Percentiles rank a stretch among this genome's conserved stretches.
These are phyloP conservation scores for Noctua janthe DNA, from an alignment of 2,888 invertebrate genomes.

Conservation along the genomic window DNA sequence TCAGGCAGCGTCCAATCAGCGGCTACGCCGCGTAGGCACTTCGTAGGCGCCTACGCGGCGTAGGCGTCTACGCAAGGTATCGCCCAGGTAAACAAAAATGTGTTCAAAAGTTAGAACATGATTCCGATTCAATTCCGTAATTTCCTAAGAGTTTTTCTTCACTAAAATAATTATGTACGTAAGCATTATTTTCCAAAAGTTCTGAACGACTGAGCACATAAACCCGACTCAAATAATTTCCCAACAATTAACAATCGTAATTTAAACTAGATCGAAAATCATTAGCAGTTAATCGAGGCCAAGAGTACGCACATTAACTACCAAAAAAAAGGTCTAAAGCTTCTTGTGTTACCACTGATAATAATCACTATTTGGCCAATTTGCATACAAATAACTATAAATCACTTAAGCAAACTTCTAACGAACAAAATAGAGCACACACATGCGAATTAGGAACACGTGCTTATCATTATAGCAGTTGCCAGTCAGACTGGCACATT, in stretches of 20 bases:
- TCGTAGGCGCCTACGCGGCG: slow-evolving; percentile 9
- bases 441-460: slow-evolving; percentile 36
- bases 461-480: slow-evolving; percentile 57
- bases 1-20: neutral
- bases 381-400: slow-evolving; percentile 46
- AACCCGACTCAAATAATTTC: neutral
- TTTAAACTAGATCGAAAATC: neutral
- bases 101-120: neutral
- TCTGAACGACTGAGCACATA: neutral
- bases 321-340: slow-evolving; percentile 3
- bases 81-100: neutral
- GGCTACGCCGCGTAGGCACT: neutral
- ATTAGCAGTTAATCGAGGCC: neutral
- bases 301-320: neutral
- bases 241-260: neutral
- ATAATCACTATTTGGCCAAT: slow-evolving; percentile 29
- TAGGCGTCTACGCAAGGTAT: neutral
- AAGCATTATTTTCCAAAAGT: neutral
- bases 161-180: neutral
- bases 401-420: slow-evolving; percentile 46
- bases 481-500: slow-evolving; percentile 68
- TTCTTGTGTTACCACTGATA: slow-evolving; percentile 42
- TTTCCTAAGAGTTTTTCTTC: neutral
- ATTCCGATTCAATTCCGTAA: neutral
- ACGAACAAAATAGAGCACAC: slow-evolving; percentile 27